Percentiles rank a stretch among this genome's conserved stretches.
phyloP scores from a whole-genome alignment of 1,140 invertebrate species.

The Drosophila auraria region DNA sequence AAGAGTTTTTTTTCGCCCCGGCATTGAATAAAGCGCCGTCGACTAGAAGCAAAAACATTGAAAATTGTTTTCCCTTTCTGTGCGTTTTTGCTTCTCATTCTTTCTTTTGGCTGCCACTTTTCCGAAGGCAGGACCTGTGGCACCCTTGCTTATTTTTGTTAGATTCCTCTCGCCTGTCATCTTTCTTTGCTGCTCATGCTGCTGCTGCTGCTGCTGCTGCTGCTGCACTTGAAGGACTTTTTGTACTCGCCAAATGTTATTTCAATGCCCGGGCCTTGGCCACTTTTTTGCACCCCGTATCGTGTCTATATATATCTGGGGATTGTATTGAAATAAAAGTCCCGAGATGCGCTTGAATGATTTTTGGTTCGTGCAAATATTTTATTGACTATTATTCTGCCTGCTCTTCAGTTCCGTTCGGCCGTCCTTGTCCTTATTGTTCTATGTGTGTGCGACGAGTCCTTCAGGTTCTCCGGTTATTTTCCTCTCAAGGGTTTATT shows the following conservation, averaged over 20 bases:
- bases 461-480: slow-evolving; percentile 44
- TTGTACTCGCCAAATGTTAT: slow-evolving; percentile 50
- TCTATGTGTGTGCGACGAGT: slow-evolving; percentile 23
- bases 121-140: slow-evolving; percentile 28
- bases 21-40: slow-evolving; percentile 78
- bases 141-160: slow-evolving; percentile 60
- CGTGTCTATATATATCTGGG: slow-evolving; percentile 45
- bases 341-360: slow-evolving; percentile 63
- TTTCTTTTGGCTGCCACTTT: not conserved
- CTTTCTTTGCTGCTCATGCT: slow-evolving; percentile 35
- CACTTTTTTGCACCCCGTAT: slow-evolving; percentile 24
- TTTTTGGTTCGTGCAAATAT: slow-evolving; percentile 78
- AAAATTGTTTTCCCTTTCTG: slow-evolving; percentile 77
- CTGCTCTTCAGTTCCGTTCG: slow-evolving; percentile 42
- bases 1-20: slow-evolving; percentile 59
- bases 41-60: slow-evolving; percentile 80
- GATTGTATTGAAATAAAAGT: slow-evolving; percentile 61
- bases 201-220: slow-evolving; percentile 1
- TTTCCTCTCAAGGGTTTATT: slow-evolving; percentile 58
- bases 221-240: slow-evolving; percentile 68
- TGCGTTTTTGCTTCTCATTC: not conserved
- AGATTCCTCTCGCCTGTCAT: slow-evolving; percentile 67
- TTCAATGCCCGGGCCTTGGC: slow-evolving; percentile 56
- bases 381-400: slow-evolving; percentile 81
- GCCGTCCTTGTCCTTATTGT: slow-evolving; percentile 54